Evolutionary conservation across 2,113 vertebrate species (phyloP).

Genomic region (Pagrus major): DNA sequence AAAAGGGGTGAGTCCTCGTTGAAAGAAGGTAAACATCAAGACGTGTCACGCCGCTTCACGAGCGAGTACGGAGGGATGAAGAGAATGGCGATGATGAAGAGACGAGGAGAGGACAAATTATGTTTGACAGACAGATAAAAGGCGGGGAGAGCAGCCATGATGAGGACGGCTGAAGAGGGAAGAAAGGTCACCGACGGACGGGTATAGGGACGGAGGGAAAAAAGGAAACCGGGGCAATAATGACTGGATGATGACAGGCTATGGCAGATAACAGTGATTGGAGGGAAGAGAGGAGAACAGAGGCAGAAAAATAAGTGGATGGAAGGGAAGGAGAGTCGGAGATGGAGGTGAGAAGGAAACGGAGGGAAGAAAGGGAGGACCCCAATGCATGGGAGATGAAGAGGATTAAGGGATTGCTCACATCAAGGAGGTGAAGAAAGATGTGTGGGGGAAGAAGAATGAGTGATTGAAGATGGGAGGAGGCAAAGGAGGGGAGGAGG

Average conservation of each 20-base stretch:
- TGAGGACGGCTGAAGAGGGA: conserved; percentile 53
- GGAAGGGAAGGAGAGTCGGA: conserved; percentile 3
- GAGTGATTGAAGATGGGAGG: conserved; percentile 72
- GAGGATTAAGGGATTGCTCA: conserved; percentile 78
- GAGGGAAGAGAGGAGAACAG: conserved; percentile 20
- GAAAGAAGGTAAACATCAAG: conserved; percentile 75
- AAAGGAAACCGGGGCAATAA: not conserved
- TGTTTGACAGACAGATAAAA: conserved; percentile 59
- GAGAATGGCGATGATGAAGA: conserved; percentile 15
- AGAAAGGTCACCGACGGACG: conserved; percentile 54
- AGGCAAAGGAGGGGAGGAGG: conserved; percentile 49
- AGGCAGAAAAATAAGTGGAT: conserved; percentile 4
- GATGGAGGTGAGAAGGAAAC: conserved; percentile 12
- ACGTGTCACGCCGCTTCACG: conserved; percentile 16
- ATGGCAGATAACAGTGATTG: conserved; percentile 26
- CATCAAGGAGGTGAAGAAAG: conserved; percentile 74
- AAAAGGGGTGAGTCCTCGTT: conserved; percentile 67
- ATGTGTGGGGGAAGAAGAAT: conserved; percentile 68
- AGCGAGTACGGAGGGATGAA: conserved; percentile 20
- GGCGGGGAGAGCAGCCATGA: conserved; percentile 35
- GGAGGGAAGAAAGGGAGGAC: conserved; percentile 33
- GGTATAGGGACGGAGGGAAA: not conserved
- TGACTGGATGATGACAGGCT: conserved; percentile 46
- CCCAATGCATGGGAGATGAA: conserved; percentile 66
- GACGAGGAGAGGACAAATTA: conserved; percentile 48